These are phyloP conservation scores for Propithecus coquereli DNA, from an alignment of 2,113 vertebrate genomes.

Conservation along the genomic window DNA sequence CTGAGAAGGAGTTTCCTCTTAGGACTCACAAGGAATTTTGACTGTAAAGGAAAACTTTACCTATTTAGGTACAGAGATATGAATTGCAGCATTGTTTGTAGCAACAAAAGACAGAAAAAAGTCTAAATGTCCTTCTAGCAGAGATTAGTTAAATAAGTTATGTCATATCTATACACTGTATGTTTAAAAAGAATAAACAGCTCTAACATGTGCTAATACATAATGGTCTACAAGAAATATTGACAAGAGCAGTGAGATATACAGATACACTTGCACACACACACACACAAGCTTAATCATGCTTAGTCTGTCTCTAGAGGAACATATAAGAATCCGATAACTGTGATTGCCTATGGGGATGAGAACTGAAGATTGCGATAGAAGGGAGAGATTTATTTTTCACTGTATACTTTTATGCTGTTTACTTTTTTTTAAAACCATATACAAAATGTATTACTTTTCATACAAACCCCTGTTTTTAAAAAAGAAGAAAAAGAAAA, in stretches of 20 bases:
- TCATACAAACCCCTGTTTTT: not conserved
- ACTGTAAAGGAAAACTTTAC: not conserved
- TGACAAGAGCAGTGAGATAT: not conserved
- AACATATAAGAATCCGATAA: not conserved
- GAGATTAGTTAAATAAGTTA: not conserved
- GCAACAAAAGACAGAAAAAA: not conserved
- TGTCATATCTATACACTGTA: not conserved
- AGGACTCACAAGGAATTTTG: not conserved
- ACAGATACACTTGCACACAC: not conserved
- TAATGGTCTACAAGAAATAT: not conserved
- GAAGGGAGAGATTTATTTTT: conserved; percentile 1
- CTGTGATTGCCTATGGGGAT: not conserved
- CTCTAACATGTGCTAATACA: not conserved
- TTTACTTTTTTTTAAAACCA: conserved; percentile 6
- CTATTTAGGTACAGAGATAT: not conserved
- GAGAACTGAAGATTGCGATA: conserved; percentile 5
- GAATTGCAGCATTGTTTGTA: not conserved
- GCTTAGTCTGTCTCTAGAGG: not conserved
- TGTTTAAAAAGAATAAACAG: not conserved
- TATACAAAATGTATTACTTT: conserved; percentile 24
- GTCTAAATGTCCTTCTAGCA: not conserved
- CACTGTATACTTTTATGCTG: conserved; percentile 3
- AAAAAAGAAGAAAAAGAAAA: conserved; percentile 22
- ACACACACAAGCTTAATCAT: not conserved
- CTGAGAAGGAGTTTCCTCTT: not conserved